These are phyloP conservation scores for Rhinogobio ventralis DNA, from an alignment of 2,797 vertebrate species.

Conservation along the genomic window DNA sequence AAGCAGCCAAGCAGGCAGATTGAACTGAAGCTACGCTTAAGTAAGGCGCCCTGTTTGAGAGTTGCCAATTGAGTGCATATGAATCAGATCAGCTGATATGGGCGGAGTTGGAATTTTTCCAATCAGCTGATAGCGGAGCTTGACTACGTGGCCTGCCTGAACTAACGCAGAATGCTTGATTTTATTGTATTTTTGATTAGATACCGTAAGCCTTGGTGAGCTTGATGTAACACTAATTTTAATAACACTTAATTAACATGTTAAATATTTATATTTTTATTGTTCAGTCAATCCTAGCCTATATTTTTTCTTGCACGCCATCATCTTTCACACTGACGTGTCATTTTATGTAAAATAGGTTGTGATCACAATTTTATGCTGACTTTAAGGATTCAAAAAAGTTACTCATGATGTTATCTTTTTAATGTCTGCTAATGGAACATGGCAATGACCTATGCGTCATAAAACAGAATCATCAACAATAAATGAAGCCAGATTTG, in stretches of 20 bases:
- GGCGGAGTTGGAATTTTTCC: too few species aligned
- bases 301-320: background rate
- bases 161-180: too few species aligned
- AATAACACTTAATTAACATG: background rate
- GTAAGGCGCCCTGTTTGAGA: too few species aligned
- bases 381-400: background rate
- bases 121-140: too few species aligned
- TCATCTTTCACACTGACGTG: background rate
- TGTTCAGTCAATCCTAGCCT: background rate
- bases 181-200: too few species aligned
- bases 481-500: background rate
- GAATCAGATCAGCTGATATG: too few species aligned
- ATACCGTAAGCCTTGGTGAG: too few species aligned
- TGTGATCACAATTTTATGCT: background rate
- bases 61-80: too few species aligned
- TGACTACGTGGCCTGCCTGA: too few species aligned
- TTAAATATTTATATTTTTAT: background rate
- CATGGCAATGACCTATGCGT: background rate
- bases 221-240: too few species aligned
- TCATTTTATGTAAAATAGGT: background rate
- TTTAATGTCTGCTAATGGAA: slow-evolving; percentile 2
- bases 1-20: too few species aligned
- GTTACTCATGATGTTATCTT: background rate
- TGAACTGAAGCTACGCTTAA: too few species aligned
- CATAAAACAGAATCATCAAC: background rate